Conservation (phyloP, 2,113 vertebrate genomes). For the Leucosticte australis region DNA sequence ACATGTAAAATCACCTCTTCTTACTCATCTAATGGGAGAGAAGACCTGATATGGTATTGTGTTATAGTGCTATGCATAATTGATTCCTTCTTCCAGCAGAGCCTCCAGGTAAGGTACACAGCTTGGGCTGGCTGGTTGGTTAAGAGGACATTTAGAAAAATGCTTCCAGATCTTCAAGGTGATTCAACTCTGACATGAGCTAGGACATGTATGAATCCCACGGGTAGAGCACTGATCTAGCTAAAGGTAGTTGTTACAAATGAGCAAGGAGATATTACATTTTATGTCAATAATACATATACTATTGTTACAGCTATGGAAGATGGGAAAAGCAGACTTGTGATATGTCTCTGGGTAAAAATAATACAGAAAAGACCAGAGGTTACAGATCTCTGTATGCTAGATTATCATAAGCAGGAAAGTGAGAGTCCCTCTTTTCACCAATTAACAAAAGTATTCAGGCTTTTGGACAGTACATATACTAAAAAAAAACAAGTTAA, state of each 20-base stretch:
- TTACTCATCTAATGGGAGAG: background rate
- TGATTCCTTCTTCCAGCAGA: background rate
- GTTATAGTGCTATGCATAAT: background rate
- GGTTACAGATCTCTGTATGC: background rate
- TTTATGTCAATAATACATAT: background rate
- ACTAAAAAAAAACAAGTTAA: background rate
- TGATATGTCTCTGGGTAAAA: background rate
- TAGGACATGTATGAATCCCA: background rate
- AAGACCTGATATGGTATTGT: background rate
- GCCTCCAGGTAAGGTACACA: background rate
- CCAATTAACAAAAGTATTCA: background rate
- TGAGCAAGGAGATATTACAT: background rate
- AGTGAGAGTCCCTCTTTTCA: background rate
- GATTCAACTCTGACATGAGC: background rate
- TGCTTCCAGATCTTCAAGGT: background rate
- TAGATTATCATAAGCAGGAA: background rate
- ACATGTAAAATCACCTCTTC: slow-evolving; percentile 1
- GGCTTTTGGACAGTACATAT: background rate
- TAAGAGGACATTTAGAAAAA: background rate
- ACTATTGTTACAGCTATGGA: background rate
- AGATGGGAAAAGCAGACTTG: background rate
- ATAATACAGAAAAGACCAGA: background rate
- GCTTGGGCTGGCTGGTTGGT: background rate
- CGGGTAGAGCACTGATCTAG: background rate
- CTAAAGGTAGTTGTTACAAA: background rate